Base-by-base conservation (phyloP, 2,797 vertebrate species). In the Graptemys geographica region DNA sequence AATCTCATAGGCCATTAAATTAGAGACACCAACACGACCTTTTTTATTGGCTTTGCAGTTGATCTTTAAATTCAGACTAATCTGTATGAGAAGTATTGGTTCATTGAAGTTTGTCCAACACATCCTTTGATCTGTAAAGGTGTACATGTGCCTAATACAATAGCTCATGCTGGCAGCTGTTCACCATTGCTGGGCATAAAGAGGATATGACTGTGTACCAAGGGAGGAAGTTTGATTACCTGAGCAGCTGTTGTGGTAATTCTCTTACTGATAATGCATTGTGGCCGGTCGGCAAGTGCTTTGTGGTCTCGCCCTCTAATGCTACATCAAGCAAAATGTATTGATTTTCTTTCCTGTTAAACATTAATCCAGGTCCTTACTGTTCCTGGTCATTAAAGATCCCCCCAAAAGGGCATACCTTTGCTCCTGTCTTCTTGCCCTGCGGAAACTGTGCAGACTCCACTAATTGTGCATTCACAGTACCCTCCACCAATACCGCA, bases 51-150 rank as follows among this genome's bases (percentile, higher is more conserved):
- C 62, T 57, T 27, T 79, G 52, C n/a, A 16, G 51, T 83, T 25
- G 41, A 47, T 51, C 52, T 81, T 94, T 28, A 74, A 41, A 21
- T 41, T 12, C 9, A 7, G 80, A 5, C 23, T 47, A 59, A 88
- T 1, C 28, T 65, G 49, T 13, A 65, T 47, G 78, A 41, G 10
- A 79, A 0, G 1, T 8, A 21, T 4, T 4, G 6, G 2, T 53
- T 33, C 33, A 23, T 62, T 7, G 1, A 78, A 21, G 5, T 44
- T 6, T 78, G 15, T 79, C 27, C 13, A 37, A 1, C 33, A 2
- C 6, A 19, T 15, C 11, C 8, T 76, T 76, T 47, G 44, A 47
- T 47, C 16, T 10, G 21, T 79, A 23, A 15, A 3, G 19, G 74
- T 5, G 31, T 84, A 55, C 8, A 7, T 2, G 4, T 28, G 8